Percentiles rank a stretch among this genome's conserved stretches.
Evolutionary conservation across 2,888 invertebrate species (phyloP).

Genomic region (Cistogaster globosa): DNA sequence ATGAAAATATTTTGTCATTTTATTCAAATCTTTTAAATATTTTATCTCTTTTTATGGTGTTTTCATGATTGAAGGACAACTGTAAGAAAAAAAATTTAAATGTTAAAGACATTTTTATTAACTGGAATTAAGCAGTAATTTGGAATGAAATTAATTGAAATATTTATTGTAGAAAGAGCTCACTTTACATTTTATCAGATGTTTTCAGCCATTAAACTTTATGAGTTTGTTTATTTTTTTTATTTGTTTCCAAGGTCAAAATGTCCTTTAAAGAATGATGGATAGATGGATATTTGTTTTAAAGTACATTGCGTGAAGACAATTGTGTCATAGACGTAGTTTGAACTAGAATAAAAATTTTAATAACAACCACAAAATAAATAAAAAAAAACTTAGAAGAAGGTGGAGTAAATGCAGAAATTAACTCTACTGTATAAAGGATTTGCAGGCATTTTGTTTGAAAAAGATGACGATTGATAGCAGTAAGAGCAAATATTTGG

Average conservation of each 20-base stretch:
- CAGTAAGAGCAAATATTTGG: no score
- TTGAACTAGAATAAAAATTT: constrained; percentile 5
- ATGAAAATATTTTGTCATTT: constrained; percentile 18
- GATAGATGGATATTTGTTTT: no score
- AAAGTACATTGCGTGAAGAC: no score
- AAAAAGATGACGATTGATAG: no score
- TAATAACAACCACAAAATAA: no score
- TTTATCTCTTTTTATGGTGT: background rate
- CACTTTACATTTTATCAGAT: no score
- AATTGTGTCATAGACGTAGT: background rate
- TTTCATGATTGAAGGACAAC: no score
- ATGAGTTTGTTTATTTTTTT: background rate
- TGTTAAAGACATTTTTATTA: background rate
- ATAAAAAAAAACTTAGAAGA: no score
- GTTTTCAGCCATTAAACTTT: background rate
- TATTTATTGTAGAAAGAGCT: background rate
- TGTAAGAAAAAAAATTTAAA: no score
- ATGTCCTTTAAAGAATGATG: background rate
- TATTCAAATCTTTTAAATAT: background rate
- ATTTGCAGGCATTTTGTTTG: no score
- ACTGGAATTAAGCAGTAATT: background rate
- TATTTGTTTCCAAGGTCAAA: background rate
- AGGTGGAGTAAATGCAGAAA: no score
- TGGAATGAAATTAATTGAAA: background rate
- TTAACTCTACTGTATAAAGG: no score